Base-by-base conservation (phyloP, 2,113 vertebrate species). In the Passer montanus region DNA sequence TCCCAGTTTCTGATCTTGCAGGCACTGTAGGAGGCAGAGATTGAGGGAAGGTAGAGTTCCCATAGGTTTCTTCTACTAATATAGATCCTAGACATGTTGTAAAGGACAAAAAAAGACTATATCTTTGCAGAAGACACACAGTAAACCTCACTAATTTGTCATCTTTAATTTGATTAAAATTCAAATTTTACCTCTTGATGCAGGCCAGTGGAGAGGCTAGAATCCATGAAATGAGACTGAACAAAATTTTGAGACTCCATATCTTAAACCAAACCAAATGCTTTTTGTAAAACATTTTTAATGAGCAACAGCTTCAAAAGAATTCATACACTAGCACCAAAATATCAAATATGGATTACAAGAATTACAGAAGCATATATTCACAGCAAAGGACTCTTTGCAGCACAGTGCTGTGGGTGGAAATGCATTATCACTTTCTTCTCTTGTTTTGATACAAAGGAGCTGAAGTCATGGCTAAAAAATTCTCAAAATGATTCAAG, bases 11-110 rank as follows among this genome's bases (percentile, higher is more conserved):
- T 62, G 18, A 19, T 69, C 33, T 60, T 6, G 1, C 14, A 63
- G 72, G 22, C 56, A 35, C 0, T 47, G 17, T 4, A 8, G 2
- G 20, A 4, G 11, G 2, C 9, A 20, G 13, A 24, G 11, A 8
- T n/a, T n/a, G 39, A 49, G 14, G 2, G 6, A 43, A 49, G 20
- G 7, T n/a, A 26, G 4, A 70, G 4, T 9, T 9, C 5, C 9
- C 24, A 1, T 31, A 46, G 8, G 5, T 76, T 78, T 81, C 8
- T 84, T 85, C 27, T 58, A 28, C 41, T 24, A 47, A 81, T 92
- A 73, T 17, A 59, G 77, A 39, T 74, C 13, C 44, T 72, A 39
- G 18, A 18, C 9, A 13, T 23, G 16, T 39, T 11, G 9, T 43
- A 52, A 69, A 74, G 13, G 10, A 43, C 30, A 56, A n/a, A 62